These are phyloP conservation scores for Brachirus orientalis DNA, from an alignment of 2,113 vertebrate genomes.

Conservation along the genomic window DNA sequence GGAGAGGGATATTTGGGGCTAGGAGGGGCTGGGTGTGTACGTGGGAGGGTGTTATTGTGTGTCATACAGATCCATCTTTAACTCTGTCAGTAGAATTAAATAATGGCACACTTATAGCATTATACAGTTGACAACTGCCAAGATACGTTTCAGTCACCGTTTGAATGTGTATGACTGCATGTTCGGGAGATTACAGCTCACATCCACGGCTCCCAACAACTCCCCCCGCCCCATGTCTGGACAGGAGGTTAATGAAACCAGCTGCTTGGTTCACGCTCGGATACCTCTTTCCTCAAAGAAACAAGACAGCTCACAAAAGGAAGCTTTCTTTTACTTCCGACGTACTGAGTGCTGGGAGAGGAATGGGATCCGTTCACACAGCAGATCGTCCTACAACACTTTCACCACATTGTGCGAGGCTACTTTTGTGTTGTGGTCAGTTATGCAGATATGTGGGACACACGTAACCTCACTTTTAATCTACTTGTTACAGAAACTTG, in stretches of 20 bases:
- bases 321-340: conserved; percentile 49
- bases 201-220: conserved; percentile 54
- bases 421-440: conserved; percentile 17
- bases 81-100: conserved; percentile 25
- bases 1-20: no score
- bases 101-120: conserved; percentile 22
- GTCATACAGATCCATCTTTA: conserved; percentile 5
- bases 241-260: conserved; percentile 86
- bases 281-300: conserved; percentile 67
- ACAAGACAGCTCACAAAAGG: conserved; percentile 67
- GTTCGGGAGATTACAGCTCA: conserved; percentile 78
- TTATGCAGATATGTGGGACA: conserved; percentile 1
- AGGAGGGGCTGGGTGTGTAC: no score
- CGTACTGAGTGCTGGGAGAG: conserved; percentile 21
- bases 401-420: conserved; percentile 9
- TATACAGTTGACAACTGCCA: conserved; percentile 14
- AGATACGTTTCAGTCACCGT: conserved; percentile 39
- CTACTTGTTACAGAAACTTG: not conserved
- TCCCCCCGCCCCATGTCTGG: conserved; percentile 69
- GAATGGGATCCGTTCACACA: conserved; percentile 12
- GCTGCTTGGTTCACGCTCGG: conserved; percentile 78
- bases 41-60: not conserved
- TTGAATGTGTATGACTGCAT: conserved; percentile 66
- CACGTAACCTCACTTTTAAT: not conserved
- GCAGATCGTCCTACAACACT: not conserved